Evolutionary conservation across 1,140 invertebrate species (phyloP).

Genomic region (Subanguina moxae): DNA sequence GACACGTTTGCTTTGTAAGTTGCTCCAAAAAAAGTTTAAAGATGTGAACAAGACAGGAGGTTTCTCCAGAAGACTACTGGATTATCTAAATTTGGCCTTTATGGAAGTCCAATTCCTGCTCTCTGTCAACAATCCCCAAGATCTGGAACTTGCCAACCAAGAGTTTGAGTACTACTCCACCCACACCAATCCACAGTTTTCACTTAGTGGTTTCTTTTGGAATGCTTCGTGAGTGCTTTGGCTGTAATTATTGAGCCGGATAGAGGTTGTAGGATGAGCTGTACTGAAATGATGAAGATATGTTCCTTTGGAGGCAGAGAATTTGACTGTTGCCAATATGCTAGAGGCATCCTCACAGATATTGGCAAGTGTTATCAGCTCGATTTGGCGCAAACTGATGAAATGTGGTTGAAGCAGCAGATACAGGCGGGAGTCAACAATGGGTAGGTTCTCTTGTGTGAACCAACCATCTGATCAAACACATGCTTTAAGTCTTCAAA

Average conservation of each 20-base stretch:
- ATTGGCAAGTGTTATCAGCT: constrained; percentile 52
- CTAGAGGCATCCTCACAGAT: constrained; percentile 49
- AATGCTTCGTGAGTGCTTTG: constrained; percentile 29
- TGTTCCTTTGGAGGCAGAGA: constrained; percentile 50
- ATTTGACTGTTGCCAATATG: constrained; percentile 53
- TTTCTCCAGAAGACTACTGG: constrained; percentile 40
- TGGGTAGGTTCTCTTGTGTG: constrained; percentile 22
- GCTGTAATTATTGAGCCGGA: constrained; percentile 14
- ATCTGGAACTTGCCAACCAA: constrained; percentile 25
- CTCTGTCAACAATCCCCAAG: neutral
- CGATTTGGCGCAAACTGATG: constrained; percentile 28
- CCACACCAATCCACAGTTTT: constrained; percentile 39
- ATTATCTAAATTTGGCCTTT: constrained; percentile 43
- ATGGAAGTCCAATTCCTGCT: constrained; percentile 31
- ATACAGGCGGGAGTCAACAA: constrained; percentile 51
- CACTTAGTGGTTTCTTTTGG: constrained; percentile 50
- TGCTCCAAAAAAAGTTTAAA: constrained; percentile 1
- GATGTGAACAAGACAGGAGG: constrained; percentile 38
- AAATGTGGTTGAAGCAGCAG: constrained; percentile 45
- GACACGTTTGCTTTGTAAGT: neutral
- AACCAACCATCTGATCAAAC: neutral
- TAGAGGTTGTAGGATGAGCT: constrained; percentile 12
- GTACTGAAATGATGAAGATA: constrained; percentile 46
- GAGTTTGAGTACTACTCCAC: constrained; percentile 32
- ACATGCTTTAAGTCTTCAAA: constrained; percentile 41